A percentile compares a stretch with the other conserved stretches of the same genome.
phyloP scores from a whole-genome alignment of 2,113 vertebrate species.

The Chaetodon trifascialis region DNA sequence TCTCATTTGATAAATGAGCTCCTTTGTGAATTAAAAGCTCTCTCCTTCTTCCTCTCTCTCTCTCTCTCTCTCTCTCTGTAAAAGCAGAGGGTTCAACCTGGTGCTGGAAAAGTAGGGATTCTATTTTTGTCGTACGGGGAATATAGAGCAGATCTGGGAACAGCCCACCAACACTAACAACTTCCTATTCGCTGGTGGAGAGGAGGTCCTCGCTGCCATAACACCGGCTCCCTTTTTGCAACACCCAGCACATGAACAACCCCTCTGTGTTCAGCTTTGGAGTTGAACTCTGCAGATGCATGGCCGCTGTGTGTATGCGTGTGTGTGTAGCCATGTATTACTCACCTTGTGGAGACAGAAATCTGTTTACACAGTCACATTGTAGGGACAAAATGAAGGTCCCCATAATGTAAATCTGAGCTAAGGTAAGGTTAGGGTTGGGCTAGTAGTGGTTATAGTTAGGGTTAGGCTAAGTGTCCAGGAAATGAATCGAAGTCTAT shows the following conservation, averaged over 20 bases:
- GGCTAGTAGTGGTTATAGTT: too few species aligned
- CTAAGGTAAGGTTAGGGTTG: too few species aligned
- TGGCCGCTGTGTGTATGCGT: neutral
- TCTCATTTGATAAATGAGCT: neutral
- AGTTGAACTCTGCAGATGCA: conserved; percentile 15
- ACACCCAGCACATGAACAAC: conserved; percentile 44
- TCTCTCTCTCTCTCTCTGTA: neutral
- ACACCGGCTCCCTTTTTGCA: conserved; percentile 2
- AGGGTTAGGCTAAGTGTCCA: too few species aligned
- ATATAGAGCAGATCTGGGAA: conserved; percentile 9
- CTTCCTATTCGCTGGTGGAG: conserved; percentile 51
- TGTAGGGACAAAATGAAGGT: too few species aligned
- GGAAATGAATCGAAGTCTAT: too few species aligned
- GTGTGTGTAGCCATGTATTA: neutral
- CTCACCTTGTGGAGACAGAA: too few species aligned
- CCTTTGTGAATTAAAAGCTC: neutral
- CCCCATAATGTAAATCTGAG: too few species aligned
- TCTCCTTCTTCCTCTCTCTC: neutral
- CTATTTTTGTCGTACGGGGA: conserved; percentile 25
- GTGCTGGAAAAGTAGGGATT: conserved; percentile 10
- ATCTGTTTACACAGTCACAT: too few species aligned
- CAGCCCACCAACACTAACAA: conserved; percentile 1
- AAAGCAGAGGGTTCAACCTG: conserved; percentile 8
- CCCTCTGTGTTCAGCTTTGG: conserved; percentile 42
- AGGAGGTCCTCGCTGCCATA: conserved; percentile 22